Evolutionary conservation across 2,113 vertebrate genomes (phyloP), one percentile per base, ranked within the genome.

Genomic region (Elgaria multicarinata): DNA sequence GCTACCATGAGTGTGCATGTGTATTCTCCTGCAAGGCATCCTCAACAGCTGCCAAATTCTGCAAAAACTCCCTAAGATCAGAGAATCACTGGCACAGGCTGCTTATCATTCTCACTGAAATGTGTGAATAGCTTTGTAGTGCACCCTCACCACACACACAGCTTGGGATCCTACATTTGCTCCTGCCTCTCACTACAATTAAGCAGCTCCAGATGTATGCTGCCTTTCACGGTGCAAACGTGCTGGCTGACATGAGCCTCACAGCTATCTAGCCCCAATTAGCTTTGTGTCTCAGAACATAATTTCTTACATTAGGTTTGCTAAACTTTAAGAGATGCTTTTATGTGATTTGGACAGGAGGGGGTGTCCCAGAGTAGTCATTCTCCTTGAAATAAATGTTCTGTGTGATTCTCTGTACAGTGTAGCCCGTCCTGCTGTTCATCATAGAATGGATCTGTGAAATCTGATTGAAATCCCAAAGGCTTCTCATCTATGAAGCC

Each of bases 311-410:
- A n/a, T 2, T 8, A 33, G 58, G 5, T 64, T 2, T 6, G 4
- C 18, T 26, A 16, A 46, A 74, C 0, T 67, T 22, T 67, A 39
- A 0, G 28, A 67, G 79, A 13, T 69, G n/a, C 24, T 91, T 91
- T 87, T 67, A 9, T 44, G 1, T 33, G 66, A 0, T 18, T 26
- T 39, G 83, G 69, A 46, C 91, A 91, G 90, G 85, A 94, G 91
- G 86, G 91, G 93, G 67, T 89, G 86, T 46, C 83, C 86, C 53
- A 93, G 85, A 4, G 1, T 87, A 85, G 87, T 0, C 50, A 24
- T 62, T 58, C 24, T 1, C n/a, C 67, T 0, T 0, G 50, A 62
- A 0, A 85, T 26, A 55, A 10, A 22, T 58, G 24, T n/a, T n/a
- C n/a, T n/a, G 42, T 16, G 0, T 28, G 33, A 31, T 89, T 66